Base-by-base conservation (phyloP, 2,888 invertebrate genomes). In the Synergus japonicus region DNA sequence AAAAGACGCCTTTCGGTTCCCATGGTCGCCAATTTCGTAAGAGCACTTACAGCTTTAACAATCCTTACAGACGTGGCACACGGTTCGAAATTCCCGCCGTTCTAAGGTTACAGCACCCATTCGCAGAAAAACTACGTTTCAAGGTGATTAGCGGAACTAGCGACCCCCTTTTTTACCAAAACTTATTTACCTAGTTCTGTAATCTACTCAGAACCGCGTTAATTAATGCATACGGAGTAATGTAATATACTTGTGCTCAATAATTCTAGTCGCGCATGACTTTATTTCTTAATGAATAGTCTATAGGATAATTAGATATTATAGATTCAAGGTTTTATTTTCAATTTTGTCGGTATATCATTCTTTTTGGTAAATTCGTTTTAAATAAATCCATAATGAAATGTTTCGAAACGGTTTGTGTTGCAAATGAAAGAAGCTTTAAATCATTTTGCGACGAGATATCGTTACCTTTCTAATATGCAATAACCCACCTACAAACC, bases 1-100 rank as follows among this genome's bases (percentile, higher is more conserved):
- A 83, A 83, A 82, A 83, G 82, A 81, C 81, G 80, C 83, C 84
- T 84, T 84, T 84, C 84, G 84, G 84, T 84, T 84, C 84, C 82
- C 84, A 84, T 84, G 84, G 84, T 79, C 84, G 82, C 76, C 84
- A 82, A 82, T 84, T 84, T 84, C 84, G 84, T 84, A 84, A 84
- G 80, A 80, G 80, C 82, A 82, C 82, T 84, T 84, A 82, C 81
- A 79, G 80, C 83, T 81, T 81, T 63, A 60, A 18, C 54, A 76
- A 58, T 54, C 41, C 81, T 63, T 76, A 18, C 54, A 76, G 41
- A 60, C 44, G 29, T 60, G 60, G 43, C 73, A 54, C 73, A 41
- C 73, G 54, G 54, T 73, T 73, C 73, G 73, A 73, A 73, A 73
- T 73, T 73, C 73, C 73, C 73, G 54, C 54, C 73, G 54, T 54